Evolutionary conservation across 2,113 vertebrate species (phyloP).

Genomic region (Lichenostomus cassidix): DNA sequence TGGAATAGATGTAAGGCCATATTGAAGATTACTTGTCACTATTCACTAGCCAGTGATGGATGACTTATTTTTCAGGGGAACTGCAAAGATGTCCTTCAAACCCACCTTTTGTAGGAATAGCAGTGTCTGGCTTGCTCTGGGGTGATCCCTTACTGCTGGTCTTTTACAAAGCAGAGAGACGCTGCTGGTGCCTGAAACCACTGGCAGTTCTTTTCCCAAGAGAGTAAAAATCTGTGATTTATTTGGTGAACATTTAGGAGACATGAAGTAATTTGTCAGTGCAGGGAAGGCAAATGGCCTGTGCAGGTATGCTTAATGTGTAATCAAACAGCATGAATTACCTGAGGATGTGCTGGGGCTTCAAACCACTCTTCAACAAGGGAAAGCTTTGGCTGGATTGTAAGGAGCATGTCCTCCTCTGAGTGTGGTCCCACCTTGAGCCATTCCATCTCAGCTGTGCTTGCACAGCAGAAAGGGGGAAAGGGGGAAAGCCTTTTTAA

Average conservation of each 20-base stretch:
- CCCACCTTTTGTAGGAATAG: background rate
- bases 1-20: background rate
- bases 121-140: background rate
- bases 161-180: background rate
- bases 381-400: background rate
- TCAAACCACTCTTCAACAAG: background rate
- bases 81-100: background rate
- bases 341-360: background rate
- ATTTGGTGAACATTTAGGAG: background rate
- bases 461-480: background rate
- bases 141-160: background rate
- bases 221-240: background rate
- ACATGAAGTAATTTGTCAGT: background rate
- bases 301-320: background rate
- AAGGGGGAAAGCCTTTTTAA: background rate
- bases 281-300: background rate
- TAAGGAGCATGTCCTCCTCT: background rate
- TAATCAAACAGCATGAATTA: background rate
- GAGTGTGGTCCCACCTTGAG: background rate
- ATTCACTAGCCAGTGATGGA: background rate
- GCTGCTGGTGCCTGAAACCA: background rate
- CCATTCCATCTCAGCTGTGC: rapidly evolving
- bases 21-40: background rate
- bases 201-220: background rate
- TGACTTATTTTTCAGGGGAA: background rate